Evolutionary conservation across 2,113 vertebrate genomes (phyloP).

Genomic region (Sturnus vulgaris): DNA sequence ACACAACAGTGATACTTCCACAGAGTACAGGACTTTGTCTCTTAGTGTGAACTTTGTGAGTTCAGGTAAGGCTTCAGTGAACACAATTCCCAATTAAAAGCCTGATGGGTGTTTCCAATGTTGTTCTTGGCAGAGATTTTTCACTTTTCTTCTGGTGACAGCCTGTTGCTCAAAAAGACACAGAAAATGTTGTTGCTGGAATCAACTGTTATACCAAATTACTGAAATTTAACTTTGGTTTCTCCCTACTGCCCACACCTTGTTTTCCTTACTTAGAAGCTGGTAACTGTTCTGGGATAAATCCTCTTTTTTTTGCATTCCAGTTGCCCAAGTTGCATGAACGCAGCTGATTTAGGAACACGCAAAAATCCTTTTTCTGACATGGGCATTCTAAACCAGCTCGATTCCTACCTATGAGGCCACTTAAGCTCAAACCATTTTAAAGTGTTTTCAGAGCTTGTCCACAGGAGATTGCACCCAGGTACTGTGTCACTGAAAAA

Average conservation of each 20-base stretch:
- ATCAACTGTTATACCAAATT: neutral
- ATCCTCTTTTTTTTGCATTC: neutral
- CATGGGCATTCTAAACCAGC: neutral
- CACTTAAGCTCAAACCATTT: neutral
- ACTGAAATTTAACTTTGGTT: neutral
- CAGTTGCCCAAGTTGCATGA: accelerated
- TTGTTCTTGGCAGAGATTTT: neutral
- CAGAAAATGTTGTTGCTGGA: neutral
- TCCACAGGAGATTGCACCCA: neutral
- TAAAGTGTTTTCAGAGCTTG: neutral
- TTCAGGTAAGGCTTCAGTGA: neutral
- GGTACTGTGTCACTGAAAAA: neutral
- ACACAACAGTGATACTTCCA: neutral
- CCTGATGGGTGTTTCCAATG: neutral
- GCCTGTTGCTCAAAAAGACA: neutral
- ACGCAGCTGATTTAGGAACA: neutral
- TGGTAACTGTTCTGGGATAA: neutral
- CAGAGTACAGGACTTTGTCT: neutral
- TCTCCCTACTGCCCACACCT: neutral
- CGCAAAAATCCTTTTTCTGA: accelerated
- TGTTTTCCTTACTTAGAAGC: neutral
- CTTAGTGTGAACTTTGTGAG: neutral
- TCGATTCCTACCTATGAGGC: neutral
- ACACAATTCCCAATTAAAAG: neutral
- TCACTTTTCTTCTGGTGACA: neutral